A percentile compares a stretch with the other conserved stretches of the same genome.
Evolutionary conservation across 92 coral and sea anemone species (phyloP).

Genomic region (Zoanthus sociatus): DNA sequence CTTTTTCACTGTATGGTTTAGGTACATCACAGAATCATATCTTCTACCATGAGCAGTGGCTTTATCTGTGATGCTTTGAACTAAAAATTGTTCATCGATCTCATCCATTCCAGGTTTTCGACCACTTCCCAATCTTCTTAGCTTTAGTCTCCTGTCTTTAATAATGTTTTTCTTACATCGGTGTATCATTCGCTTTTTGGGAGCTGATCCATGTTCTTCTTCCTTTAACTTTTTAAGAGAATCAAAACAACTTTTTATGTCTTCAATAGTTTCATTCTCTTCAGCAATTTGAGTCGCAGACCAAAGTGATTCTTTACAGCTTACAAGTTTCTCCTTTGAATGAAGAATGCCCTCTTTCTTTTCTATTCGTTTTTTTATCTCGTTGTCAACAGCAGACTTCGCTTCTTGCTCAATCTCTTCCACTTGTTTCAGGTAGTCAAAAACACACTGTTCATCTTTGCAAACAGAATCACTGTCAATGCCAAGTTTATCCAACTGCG

Average conservation of each 20-base stretch:
- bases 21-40: not conserved
- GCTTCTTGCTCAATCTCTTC: slow-evolving; percentile 39
- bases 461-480: slow-evolving; percentile 46
- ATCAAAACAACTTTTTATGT: slow-evolving; percentile 10
- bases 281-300: slow-evolving; percentile 33
- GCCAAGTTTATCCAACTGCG: slow-evolving; percentile 44
- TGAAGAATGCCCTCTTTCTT: slow-evolving; percentile 41
- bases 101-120: slow-evolving; percentile 34
- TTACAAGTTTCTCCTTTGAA: slow-evolving; percentile 28
- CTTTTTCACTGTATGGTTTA: slow-evolving; percentile 1
- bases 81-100: slow-evolving; percentile 47
- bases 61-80: slow-evolving; percentile 28
- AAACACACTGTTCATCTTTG: slow-evolving; percentile 34
- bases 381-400: not conserved
- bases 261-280: slow-evolving; percentile 26
- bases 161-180: slow-evolving; percentile 33
- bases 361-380: slow-evolving; percentile 31
- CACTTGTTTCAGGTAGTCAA: slow-evolving; percentile 31
- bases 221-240: slow-evolving; percentile 37
- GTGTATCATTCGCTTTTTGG: slow-evolving; percentile 35
- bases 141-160: slow-evolving; percentile 35
- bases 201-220: slow-evolving; percentile 9
- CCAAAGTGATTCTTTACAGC: slow-evolving; percentile 29
- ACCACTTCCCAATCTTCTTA: slow-evolving; percentile 25
- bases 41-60: slow-evolving; percentile 58